Percentiles rank a stretch among this genome's conserved stretches.
Conservation (phyloP, 2,797 vertebrate genomes). For the Morelia viridis region DNA sequence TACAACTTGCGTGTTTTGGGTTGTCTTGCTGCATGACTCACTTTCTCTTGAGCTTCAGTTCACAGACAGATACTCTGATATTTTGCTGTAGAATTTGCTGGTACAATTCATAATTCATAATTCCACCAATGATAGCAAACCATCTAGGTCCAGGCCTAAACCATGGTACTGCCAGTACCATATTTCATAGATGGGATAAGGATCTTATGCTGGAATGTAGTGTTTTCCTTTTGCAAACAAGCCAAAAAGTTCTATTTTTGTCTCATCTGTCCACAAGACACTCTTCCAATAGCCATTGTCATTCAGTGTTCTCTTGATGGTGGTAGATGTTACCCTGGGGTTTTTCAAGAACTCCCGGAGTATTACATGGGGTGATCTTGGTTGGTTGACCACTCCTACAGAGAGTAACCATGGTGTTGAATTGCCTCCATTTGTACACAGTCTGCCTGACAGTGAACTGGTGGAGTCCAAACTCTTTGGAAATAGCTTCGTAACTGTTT, state of each 20-base stretch:
- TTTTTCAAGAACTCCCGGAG: background rate
- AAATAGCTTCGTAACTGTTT: background rate
- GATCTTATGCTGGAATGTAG: background rate
- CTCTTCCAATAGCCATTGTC: background rate
- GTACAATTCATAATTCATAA: background rate
- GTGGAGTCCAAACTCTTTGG: background rate
- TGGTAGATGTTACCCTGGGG: background rate
- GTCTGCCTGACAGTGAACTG: background rate
- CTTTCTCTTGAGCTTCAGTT: too few relatives aligned
- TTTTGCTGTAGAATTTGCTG: background rate
- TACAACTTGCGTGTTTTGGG: background rate
- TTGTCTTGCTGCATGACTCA: background rate
- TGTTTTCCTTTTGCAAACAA: background rate
- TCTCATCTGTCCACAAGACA: background rate
- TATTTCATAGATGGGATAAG: background rate
- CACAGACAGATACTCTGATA: too few relatives aligned
- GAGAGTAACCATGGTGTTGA: background rate
- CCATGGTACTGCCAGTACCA: background rate
- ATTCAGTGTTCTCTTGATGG: background rate
- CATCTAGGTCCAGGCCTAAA: background rate
- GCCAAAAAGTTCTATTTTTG: background rate
- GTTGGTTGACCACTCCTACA: background rate
- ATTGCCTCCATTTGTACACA: background rate
- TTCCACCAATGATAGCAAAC: background rate
- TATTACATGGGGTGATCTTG: background rate